Evolutionary conservation across 2,888 invertebrate genomes (phyloP), one percentile per base, ranked within the genome.

Genomic region (Theretra japonica): DNA sequence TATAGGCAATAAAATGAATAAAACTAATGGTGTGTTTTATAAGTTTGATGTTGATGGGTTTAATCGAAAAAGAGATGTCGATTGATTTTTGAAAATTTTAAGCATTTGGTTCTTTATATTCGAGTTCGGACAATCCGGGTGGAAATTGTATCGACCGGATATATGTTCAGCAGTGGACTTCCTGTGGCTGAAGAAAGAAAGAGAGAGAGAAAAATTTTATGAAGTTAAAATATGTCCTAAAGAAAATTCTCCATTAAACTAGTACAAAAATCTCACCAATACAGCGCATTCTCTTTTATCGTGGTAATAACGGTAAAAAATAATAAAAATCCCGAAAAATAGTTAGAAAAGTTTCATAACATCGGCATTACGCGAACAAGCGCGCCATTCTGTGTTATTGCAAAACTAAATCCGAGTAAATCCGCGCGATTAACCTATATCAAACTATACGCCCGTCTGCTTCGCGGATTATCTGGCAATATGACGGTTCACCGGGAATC

Each of bases 391-490:
- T 79, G 80, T 82, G 84, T 88, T 88, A 88, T 88, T 88, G 85
- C 88, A 86, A 85, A 85, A 84, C 84, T 83, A 80, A 85, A 86
- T 83, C 86, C 87, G 81, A 80, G 85, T 83, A 86, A 88, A 86
- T 83, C 88, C 85, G 73, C 21, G 82, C 82, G 88, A 88, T 88
- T 88, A 88, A 87, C 88, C 87, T 87, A 87, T 86, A 86, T 87
- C 86, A 87, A 78, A 78, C 80, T 75, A 74, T 70, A 62, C 56
- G 79, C 79, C 76, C 78, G 80, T 78, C 79, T 76, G 75, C 70
- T 41, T 68, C 65, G 28, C 69, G 83, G 86, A 85, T 88, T 87
- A 88, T 85, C 88, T 85, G 78, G 75, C 77, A 84, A 86, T 88
- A 88, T 88, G 88, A 87, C 84, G 81, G 80, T 82, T 81, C 73